phyloP scores from a whole-genome alignment of 1,140 invertebrate genomes.

The Musca domestica region DNA sequence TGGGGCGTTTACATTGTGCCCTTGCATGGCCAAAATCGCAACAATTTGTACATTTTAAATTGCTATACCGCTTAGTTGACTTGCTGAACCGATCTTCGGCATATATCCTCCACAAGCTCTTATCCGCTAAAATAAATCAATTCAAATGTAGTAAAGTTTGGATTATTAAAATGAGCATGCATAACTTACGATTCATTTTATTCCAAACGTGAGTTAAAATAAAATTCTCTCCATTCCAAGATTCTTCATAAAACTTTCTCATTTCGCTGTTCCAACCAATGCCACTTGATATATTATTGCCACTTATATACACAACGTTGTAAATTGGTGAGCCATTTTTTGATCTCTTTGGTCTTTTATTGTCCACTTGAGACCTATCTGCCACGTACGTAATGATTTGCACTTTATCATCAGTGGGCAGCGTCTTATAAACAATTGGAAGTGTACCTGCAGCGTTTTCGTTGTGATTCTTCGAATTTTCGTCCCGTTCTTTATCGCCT shows the following conservation, averaged over 20 bases:
- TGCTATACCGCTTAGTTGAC: conserved; percentile 34
- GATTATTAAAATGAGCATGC: conserved; percentile 12
- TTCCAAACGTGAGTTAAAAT: conserved; percentile 57
- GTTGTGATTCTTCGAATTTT: neutral
- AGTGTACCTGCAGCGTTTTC: too few species aligned
- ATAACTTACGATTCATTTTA: conserved; percentile 60
- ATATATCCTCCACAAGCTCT: conserved; percentile 35
- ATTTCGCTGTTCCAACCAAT: conserved; percentile 56
- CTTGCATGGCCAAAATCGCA: conserved; percentile 59
- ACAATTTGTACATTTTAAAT: conserved; percentile 59
- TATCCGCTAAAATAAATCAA: conserved; percentile 27
- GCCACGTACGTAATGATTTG: conserved; percentile 8
- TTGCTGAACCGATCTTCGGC: conserved; percentile 50
- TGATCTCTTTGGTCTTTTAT: neutral
- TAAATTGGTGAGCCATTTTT: conserved; percentile 6
- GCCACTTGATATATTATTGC: neutral
- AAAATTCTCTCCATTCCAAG: conserved; percentile 62
- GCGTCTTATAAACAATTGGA: neutral
- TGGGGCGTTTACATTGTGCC: conserved; percentile 54
- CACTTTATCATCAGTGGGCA: neutral
- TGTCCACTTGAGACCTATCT: neutral
- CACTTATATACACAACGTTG: conserved; percentile 21
- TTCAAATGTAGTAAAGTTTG: neutral
- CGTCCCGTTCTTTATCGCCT: neutral
- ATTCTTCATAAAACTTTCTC: conserved; percentile 63